These are phyloP conservation scores for Ceratosolen fusciceps DNA, from an alignment of 1,140 invertebrate genomes.

Conservation along the genomic window DNA sequence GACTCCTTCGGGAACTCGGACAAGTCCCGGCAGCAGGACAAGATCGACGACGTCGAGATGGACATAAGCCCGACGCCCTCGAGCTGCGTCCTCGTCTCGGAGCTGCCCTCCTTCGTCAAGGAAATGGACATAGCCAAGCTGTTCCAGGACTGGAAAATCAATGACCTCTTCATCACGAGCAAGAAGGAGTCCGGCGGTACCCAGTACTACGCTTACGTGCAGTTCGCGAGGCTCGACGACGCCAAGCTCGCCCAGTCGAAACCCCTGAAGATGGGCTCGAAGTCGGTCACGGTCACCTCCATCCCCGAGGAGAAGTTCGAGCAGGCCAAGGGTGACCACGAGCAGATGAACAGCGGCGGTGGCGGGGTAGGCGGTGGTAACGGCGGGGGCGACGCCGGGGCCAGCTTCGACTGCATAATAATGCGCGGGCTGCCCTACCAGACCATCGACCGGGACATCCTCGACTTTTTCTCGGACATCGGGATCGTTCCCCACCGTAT, in stretches of 20 bases:
- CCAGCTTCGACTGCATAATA: slow-evolving; percentile 76
- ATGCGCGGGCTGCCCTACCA: slow-evolving; percentile 83
- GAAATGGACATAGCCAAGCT: slow-evolving; percentile 84
- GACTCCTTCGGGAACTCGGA: slow-evolving; percentile 74
- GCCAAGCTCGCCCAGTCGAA: slow-evolving; percentile 75
- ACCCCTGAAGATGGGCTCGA: slow-evolving; percentile 73
- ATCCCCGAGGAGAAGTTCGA: slow-evolving; percentile 73
- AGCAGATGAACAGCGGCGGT: slow-evolving; percentile 53
- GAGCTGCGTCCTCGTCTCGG: slow-evolving; percentile 78
- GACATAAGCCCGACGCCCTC: slow-evolving; percentile 62
- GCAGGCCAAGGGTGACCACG: slow-evolving; percentile 68
- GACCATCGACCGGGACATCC: slow-evolving; percentile 82
- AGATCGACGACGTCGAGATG: slow-evolving; percentile 54
- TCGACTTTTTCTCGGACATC: slow-evolving; percentile 84
- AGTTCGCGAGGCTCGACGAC: slow-evolving; percentile 81
- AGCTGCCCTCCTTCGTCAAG: slow-evolving; percentile 81
- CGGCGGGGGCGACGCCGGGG: not conserved
- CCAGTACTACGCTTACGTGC: slow-evolving; percentile 78
- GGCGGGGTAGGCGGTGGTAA: not conserved
- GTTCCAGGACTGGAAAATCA: slow-evolving; percentile 80
- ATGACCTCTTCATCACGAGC: slow-evolving; percentile 78
- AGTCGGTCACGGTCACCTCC: slow-evolving; percentile 71
- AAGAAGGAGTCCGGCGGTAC: slow-evolving; percentile 74
- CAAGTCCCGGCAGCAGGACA: slow-evolving; percentile 64
- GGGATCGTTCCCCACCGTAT: slow-evolving; percentile 83